Base-by-base conservation (phyloP, 2,113 vertebrate species). In the Odontesthes bonariensis region DNA sequence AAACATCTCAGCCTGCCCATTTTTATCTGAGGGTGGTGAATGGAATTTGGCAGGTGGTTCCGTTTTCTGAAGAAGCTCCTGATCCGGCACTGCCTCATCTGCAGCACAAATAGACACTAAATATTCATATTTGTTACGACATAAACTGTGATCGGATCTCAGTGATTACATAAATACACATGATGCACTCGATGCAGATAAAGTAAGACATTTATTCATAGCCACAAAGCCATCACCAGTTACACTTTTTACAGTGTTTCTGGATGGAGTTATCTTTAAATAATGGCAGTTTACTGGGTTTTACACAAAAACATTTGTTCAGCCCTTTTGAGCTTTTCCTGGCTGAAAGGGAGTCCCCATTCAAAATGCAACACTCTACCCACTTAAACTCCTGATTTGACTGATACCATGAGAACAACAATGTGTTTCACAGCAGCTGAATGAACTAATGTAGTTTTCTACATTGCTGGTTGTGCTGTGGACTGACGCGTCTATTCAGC, bases 11-110 rank as follows among this genome's bases (percentile, higher is more conserved):
- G 63, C 22, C 1, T 62, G 79, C 14, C 44, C 17, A 27, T 67
- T 66, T 60, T 2, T 65, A 1, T 77, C 79, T 35, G 66, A 3
- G 1, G 33, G 62, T 5, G 16, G 51, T 1, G 42, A 27, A 11
- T 27, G 54, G 46, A 57, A 14, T n/a, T 35, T 17, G 17, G 27
- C 33, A 16, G 35, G 23, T 11, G 82, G 55, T 0, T 87, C 56
- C 46, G 73, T 35, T 75, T 89, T 88, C 52, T 72, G 64, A 27
- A 58, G 82, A 47, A 49, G 62, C 7, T 87, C 55, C 44, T 23
- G 73, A 23, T 38, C 75, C 11, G 22, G 54, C 12, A 51, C 72
- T n/a, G 67, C 14, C 5, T 78, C 67, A 40, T 61, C 86, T 91
- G 82, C 27, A 69, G 78, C 32, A 65, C 35, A 78, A 56, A 58